Evolutionary conservation across 2,113 vertebrate genomes (phyloP).

Genomic region (Dasypus novemcinctus): DNA sequence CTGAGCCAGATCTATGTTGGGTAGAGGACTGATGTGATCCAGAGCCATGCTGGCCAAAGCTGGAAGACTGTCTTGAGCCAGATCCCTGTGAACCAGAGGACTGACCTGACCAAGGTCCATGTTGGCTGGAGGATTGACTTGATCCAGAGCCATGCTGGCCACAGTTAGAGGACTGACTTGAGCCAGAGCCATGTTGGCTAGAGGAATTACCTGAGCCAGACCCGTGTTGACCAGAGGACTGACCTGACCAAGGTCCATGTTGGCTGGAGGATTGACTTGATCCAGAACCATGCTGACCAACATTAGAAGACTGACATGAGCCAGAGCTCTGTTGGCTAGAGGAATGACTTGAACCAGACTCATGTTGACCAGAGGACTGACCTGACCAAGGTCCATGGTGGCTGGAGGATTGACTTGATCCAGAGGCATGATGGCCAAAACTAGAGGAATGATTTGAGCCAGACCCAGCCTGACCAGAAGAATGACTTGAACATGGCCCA

Average conservation of each 20-base stretch:
- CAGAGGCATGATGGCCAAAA: neutral
- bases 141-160: no score
- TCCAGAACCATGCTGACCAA: no score
- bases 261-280: no score
- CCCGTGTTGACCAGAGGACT: no score
- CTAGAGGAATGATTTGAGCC: neutral
- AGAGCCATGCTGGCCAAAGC: neutral
- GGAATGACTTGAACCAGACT: neutral
- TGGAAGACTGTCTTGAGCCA: neutral
- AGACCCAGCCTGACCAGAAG: neutral
- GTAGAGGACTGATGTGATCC: neutral
- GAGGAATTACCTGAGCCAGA: no score
- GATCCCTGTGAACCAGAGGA: neutral
- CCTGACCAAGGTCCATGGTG: no score
- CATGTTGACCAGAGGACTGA: no score
- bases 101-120: neutral
- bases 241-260: no score
- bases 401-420: no score
- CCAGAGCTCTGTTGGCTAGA: neutral
- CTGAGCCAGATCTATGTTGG: neutral
- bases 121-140: no score
- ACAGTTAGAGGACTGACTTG: no score
- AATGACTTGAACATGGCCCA: neutral
- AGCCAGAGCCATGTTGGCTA: no score
- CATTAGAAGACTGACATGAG: neutral